A percentile compares a stretch with the other conserved stretches of the same genome.
Evolutionary conservation across 2,113 vertebrate species (phyloP).

Genomic region (Melierax canorus): DNA sequence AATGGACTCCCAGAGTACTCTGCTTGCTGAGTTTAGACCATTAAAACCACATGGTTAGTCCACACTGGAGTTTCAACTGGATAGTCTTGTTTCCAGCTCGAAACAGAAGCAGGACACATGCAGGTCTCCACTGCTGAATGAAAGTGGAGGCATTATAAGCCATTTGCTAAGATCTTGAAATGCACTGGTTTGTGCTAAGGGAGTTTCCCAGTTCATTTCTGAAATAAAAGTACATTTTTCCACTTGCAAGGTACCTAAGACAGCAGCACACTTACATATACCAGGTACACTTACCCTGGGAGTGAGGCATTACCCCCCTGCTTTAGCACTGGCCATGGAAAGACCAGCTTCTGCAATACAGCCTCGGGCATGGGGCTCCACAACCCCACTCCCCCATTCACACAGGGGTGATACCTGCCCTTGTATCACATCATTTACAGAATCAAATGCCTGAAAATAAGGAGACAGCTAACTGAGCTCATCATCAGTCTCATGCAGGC

Average conservation of each 20-base stretch:
- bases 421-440: background rate
- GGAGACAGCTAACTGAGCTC: background rate
- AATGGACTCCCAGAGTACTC: background rate
- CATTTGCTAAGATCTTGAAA: background rate
- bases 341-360: background rate
- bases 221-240: background rate
- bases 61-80: background rate
- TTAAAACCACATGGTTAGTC: background rate
- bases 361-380: background rate
- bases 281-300: background rate
- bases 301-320: background rate
- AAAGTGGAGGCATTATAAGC: background rate
- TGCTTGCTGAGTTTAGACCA: background rate
- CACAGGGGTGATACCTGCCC: background rate
- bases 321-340: background rate
- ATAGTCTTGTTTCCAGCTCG: background rate
- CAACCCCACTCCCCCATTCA: background rate
- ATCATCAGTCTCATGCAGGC: background rate
- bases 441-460: background rate
- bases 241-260: background rate
- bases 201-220: background rate
- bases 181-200: background rate
- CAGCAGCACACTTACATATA: background rate
- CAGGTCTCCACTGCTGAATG: background rate
- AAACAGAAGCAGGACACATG: background rate